These are phyloP conservation scores for Epirrhoe tristata DNA, from an alignment of 2,888 invertebrate species.

Conservation along the genomic window DNA sequence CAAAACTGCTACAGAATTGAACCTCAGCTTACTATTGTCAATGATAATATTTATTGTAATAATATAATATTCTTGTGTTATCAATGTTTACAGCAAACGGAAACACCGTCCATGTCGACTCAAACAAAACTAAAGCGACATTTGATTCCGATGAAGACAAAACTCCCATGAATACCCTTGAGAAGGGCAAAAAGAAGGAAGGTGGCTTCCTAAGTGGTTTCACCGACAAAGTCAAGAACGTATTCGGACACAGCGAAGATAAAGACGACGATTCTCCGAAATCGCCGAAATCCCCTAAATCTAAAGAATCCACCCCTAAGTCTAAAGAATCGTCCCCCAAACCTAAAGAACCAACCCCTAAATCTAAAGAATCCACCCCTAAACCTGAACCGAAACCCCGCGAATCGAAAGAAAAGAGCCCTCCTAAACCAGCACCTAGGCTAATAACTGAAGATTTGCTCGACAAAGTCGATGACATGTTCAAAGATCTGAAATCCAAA, in stretches of 20 bases:
- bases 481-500: conserved; percentile 73
- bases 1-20: too few relatives aligned
- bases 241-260: conserved; percentile 75
- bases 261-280: conserved; percentile 60
- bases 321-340: conserved; percentile 67
- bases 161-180: conserved; percentile 83
- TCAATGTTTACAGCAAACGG: conserved; percentile 70
- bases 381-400: conserved; percentile 68
- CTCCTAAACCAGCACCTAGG: conserved; percentile 78
- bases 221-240: conserved; percentile 73
- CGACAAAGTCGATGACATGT: conserved; percentile 83
- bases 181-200: conserved; percentile 79
- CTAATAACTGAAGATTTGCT: conserved; percentile 78
- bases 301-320: conserved; percentile 59
- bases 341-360: conserved; percentile 56
- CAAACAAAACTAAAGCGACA: conserved; percentile 83
- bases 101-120: conserved; percentile 75
- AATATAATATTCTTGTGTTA: neutral
- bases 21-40: too few relatives aligned
- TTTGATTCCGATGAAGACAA: conserved; percentile 85
- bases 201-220: conserved; percentile 76
- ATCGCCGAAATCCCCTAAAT: conserved; percentile 49
- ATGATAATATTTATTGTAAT: too few relatives aligned
- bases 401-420: conserved; percentile 62
- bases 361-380: conserved; percentile 61